Base-by-base conservation (phyloP, 1,140 invertebrate genomes). In the Drosophila truncata region DNA sequence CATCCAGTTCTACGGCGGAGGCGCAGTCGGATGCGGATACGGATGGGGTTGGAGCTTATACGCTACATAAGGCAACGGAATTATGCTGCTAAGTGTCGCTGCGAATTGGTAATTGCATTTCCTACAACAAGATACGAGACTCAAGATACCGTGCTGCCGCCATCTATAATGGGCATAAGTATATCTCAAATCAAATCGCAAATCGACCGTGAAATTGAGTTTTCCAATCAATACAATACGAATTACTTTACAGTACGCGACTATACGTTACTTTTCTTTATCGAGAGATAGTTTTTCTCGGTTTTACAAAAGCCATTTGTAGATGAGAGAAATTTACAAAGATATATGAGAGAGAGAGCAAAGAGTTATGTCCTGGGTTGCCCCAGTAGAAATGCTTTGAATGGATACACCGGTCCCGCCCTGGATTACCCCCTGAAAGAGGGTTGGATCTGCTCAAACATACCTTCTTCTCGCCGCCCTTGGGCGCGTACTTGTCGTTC, bases 381-480 rank as follows among this genome's bases (percentile, higher is more conserved):
- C 31, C 31, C 35, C 54, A 64, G 61, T 29, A 33, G 2, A 3
- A 27, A 50, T 42, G 61, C 27, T 29, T 41, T 16, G 13, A 33
- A 33, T 52, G 66, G n/a, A 66, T 69, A 52, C 63, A 67, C 49
- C 54, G 62, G 23, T 57, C 58, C 27, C 52, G 18, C 55, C 62
- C 33, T 18, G 57, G n/a, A 41, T 35, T 27, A 42, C 14, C 27
- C 18, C 0, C 20, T 5, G 2, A 0, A 3, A 2, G 0, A 0
- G 5, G 18, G 11, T 16, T 44, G 37, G 6, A 18, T n/a, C 29
- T 18, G 13, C 35, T 49, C 33, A 33, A 52, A 71, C 81, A 80
- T 95, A 98, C 97, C 96, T 98, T 98, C 93, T 98, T 98, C 64
- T 97, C 96, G 29, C 98, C 98, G 55, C 98, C 98, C 83, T 96